These are phyloP conservation scores for Castor canadensis DNA, from an alignment of 2,113 vertebrate genomes.

Conservation along the genomic window DNA sequence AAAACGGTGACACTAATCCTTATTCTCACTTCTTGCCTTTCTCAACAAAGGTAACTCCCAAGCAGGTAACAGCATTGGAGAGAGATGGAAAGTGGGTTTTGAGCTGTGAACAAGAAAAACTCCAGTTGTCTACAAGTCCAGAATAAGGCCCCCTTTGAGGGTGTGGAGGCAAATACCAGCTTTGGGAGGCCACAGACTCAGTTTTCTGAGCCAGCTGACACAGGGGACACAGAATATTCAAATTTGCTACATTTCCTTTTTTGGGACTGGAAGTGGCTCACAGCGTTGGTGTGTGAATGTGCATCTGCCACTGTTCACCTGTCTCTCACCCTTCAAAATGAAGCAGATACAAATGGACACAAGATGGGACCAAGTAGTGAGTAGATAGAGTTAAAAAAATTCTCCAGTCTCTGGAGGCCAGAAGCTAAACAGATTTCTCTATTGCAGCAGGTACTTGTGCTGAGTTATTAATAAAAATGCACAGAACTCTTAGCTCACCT, in stretches of 20 bases:
- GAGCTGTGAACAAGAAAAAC: background rate
- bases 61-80: background rate
- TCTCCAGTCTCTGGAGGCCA: background rate
- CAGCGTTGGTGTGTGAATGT: background rate
- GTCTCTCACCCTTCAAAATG: constrained; percentile 31
- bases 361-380: background rate
- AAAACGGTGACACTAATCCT: background rate
- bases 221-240: too few species aligned
- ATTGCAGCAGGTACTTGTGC: constrained; percentile 1
- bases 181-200: background rate
- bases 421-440: background rate
- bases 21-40: background rate
- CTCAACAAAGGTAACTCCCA: too few species aligned
- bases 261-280: background rate
- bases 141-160: background rate
- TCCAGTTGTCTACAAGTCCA: background rate
- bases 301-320: background rate
- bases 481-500: background rate
- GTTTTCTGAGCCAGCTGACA: background rate
- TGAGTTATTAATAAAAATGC: constrained; percentile 46
- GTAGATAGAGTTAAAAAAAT: background rate
- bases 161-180: background rate
- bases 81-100: background rate
- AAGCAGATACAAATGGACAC: background rate
- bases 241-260: background rate